A percentile compares a stretch with the other conserved stretches of the same genome.
These are phyloP conservation scores for Fistularia commersonii DNA, from an alignment of 2,797 vertebrate species.

Conservation along the genomic window DNA sequence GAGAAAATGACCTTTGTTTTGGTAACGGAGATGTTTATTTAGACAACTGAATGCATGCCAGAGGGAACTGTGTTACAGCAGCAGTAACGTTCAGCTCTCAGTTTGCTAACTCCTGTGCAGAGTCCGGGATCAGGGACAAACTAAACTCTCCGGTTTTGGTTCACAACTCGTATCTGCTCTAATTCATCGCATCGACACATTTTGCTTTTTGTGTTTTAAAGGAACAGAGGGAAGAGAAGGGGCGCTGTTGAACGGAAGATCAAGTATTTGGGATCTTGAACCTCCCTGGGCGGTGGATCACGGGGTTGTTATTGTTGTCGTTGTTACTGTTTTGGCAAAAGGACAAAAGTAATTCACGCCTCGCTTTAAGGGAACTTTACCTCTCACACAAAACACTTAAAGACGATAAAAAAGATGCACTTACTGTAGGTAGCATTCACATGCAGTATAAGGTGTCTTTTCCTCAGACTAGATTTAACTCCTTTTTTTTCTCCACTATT, in stretches of 20 bases:
- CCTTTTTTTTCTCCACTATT: slow-evolving; percentile 70
- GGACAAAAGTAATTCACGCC: slow-evolving; percentile 83
- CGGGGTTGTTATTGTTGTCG: not conserved
- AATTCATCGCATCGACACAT: too few species aligned
- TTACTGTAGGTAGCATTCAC: slow-evolving; percentile 86
- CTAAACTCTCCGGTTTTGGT: slow-evolving; percentile 37
- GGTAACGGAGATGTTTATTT: slow-evolving; percentile 81
- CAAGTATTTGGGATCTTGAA: slow-evolving; percentile 63
- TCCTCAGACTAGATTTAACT: slow-evolving; percentile 66
- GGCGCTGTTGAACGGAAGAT: slow-evolving; percentile 60
- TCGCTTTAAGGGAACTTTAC: slow-evolving; percentile 79
- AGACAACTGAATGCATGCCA: slow-evolving; percentile 88
- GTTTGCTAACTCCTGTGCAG: slow-evolving; percentile 74
- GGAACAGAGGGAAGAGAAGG: slow-evolving; percentile 18
- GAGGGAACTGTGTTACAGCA: slow-evolving; percentile 94
- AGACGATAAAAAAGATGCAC: slow-evolving; percentile 82
- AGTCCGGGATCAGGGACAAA: slow-evolving; percentile 60
- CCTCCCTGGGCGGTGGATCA: slow-evolving; percentile 65
- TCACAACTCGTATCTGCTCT: slow-evolving; percentile 10
- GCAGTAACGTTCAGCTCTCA: slow-evolving; percentile 80
- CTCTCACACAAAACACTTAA: slow-evolving; percentile 88
- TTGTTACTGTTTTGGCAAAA: slow-evolving; percentile 76
- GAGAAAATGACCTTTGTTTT: slow-evolving; percentile 32
- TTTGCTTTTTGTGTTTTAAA: slow-evolving; percentile 53
- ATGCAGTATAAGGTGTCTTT: slow-evolving; percentile 85